These are phyloP conservation scores for Falco naumanni DNA, from an alignment of 2,797 vertebrate genomes.

Conservation along the genomic window DNA sequence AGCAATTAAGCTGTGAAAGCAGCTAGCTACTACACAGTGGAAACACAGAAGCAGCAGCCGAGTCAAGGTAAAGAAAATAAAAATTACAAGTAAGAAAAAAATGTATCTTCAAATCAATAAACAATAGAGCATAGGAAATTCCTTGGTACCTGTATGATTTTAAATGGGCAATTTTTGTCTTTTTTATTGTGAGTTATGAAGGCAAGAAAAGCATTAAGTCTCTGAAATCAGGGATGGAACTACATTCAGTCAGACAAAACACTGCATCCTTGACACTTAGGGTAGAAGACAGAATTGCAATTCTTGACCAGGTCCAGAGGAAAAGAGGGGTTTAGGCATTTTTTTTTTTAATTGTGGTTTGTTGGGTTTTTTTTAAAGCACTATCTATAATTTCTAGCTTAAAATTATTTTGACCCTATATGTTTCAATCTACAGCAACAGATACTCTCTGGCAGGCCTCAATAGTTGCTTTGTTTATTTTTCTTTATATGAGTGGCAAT, in stretches of 20 bases:
- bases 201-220: neutral
- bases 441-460: neutral
- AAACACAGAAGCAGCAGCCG: neutral
- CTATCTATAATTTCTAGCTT: neutral
- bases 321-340: neutral
- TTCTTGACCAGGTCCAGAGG: neutral
- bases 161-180: neutral
- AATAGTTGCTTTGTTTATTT: neutral
- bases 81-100: neutral
- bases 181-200: neutral
- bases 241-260: neutral
- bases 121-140: neutral
- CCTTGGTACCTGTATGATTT: neutral
- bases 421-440: neutral
- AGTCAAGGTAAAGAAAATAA: neutral
- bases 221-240: neutral
- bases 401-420: neutral
- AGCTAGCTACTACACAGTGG: neutral
- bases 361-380: neutral
- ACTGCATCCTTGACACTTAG: neutral
- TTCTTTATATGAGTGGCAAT: neutral
- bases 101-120: neutral
- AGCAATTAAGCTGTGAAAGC: constrained; percentile 1
- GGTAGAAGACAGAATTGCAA: neutral
- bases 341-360: neutral